Conservation (phyloP, 2,888 invertebrate genomes). For the Drosophila sordidapex region DNA sequence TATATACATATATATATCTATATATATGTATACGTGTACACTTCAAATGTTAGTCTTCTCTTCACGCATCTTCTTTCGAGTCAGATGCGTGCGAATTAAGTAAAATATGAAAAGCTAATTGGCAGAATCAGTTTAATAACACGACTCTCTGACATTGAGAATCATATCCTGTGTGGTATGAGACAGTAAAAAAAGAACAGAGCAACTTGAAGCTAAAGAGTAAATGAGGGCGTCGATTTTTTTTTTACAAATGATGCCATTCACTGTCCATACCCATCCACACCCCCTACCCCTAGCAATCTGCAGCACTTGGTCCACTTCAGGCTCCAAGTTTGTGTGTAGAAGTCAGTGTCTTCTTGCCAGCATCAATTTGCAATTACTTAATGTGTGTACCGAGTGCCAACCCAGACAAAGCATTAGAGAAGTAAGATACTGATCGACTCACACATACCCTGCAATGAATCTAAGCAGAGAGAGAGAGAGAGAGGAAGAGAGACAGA, state of each 20-base stretch:
- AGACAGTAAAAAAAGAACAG: background rate
- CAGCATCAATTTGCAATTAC: constrained; percentile 60
- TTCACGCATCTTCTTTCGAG: background rate
- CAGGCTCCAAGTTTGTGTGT: constrained; percentile 1
- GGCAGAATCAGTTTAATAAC: constrained; percentile 54
- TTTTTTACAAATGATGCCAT: constrained; percentile 7
- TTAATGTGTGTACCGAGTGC: constrained; percentile 59
- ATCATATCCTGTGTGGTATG: background rate
- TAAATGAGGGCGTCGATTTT: constrained; percentile 13
- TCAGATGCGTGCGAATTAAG: constrained; percentile 75
- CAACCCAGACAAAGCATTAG: constrained; percentile 7
- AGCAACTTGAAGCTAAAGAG: background rate
- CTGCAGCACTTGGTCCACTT: background rate
- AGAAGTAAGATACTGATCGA: background rate
- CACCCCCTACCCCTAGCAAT: background rate
- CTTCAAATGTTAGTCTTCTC: background rate
- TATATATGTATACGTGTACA: background rate
- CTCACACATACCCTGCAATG: background rate
- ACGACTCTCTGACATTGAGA: constrained; percentile 25
- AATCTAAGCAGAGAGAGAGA: no score
- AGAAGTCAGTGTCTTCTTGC: constrained; percentile 11
- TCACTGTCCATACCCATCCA: background rate
- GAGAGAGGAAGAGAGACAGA: background rate
- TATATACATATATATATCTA: no score
- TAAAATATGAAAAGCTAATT: constrained; percentile 81